These are phyloP conservation scores for Vesta saturnalis DNA, from an alignment of 2,888 invertebrate genomes.

Conservation along the genomic window DNA sequence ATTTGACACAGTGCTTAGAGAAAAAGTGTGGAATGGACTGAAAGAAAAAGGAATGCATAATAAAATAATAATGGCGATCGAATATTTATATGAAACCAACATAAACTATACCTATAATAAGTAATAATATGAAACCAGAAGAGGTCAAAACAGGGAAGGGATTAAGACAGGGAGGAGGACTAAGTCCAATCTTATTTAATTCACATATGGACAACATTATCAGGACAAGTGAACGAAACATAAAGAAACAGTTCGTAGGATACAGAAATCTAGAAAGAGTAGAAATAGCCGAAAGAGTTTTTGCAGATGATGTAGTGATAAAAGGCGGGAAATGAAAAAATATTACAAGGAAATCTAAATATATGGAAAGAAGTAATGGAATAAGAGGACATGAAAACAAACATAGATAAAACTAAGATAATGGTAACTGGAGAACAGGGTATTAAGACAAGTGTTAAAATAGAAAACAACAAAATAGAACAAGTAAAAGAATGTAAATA, in stretches of 20 bases:
- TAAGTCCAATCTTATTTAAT: conserved; percentile 4
- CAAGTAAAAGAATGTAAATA: no score
- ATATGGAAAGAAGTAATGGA: conserved; percentile 5
- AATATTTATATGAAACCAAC: conserved; percentile 12
- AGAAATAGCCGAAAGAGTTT: no score
- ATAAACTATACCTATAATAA: conserved; percentile 13
- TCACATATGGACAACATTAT: no score
- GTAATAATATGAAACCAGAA: no score
- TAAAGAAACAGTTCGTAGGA: not conserved
- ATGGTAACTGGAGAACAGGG: no score
- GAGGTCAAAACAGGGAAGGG: no score
- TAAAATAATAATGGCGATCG: not conserved
- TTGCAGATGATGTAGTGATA: not conserved
- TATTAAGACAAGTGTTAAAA: not conserved
- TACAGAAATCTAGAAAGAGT: no score
- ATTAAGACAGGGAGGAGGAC: conserved; percentile 5
- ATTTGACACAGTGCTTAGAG: no score
- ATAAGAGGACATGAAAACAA: not conserved
- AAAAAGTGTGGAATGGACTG: not conserved
- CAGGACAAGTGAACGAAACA: conserved; percentile 2
- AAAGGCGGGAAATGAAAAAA: conserved; percentile 6
- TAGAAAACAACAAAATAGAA: not conserved
- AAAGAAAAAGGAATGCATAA: not conserved
- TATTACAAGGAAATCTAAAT: not conserved
- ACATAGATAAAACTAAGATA: no score